Percentiles rank a stretch among this genome's conserved stretches.
Evolutionary conservation across 1,140 invertebrate species (phyloP).

Genomic region (Drosophila takahashii): DNA sequence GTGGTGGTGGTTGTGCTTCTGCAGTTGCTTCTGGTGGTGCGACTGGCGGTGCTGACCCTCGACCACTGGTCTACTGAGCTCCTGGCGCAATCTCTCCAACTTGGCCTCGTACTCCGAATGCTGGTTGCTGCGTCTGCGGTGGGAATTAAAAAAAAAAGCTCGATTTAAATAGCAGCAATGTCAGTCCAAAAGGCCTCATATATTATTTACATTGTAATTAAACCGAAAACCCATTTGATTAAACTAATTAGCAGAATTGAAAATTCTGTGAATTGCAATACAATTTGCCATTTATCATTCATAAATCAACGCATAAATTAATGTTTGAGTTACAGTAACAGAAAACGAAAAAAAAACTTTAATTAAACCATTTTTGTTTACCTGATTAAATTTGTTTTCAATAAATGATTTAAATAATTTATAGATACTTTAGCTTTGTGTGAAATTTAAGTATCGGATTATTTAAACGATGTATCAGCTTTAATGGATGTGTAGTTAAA

Average conservation of each 20-base stretch:
- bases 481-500: background rate
- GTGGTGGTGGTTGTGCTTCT: slow-evolving; percentile 35
- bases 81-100: slow-evolving; percentile 70
- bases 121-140: slow-evolving; percentile 27
- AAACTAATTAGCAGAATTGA: background rate
- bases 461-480: background rate
- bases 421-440: background rate
- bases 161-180: background rate
- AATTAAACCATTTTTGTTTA: slow-evolving; percentile 1
- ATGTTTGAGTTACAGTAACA: background rate
- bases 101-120: slow-evolving; percentile 60
- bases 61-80: slow-evolving; percentile 66
- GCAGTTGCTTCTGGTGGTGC: slow-evolving; percentile 28
- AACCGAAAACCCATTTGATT: background rate
- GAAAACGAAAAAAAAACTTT: background rate
- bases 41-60: slow-evolving; percentile 37
- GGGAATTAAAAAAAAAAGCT: background rate
- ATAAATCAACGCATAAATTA: background rate
- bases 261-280: background rate
- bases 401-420: background rate
- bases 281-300: background rate
- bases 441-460: background rate
- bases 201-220: background rate
- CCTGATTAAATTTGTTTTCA: background rate
- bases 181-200: background rate